phyloP scores from a whole-genome alignment of 2,113 vertebrate genomes.

The Grammomys dolichurus region DNA sequence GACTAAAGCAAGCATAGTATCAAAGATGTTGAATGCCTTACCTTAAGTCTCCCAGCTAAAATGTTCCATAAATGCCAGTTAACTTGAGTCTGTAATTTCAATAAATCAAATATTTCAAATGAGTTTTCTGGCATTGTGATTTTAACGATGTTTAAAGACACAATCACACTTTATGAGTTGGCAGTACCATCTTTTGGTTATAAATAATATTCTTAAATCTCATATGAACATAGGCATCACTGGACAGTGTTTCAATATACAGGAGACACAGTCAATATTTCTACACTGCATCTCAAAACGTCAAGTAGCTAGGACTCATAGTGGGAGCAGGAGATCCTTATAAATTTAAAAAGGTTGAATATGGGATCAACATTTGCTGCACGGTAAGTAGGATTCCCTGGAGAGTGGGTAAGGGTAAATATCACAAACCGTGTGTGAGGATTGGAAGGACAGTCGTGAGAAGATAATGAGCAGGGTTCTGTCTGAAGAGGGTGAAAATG shows the following conservation, averaged over 20 bases:
- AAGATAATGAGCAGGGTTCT: neutral
- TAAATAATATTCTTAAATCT: neutral
- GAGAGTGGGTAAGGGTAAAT: neutral
- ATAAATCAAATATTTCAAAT: slow-evolving; percentile 39
- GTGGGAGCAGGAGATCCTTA: neutral
- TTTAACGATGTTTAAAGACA: slow-evolving; percentile 28
- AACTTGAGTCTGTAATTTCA: neutral
- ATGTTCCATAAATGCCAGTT: neutral
- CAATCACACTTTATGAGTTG: neutral
- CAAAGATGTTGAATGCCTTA: neutral
- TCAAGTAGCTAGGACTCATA: neutral
- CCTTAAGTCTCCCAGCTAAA: neutral
- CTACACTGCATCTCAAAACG: neutral
- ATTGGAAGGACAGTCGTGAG: rapidly evolving
- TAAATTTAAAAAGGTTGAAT: neutral
- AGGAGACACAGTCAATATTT: neutral
- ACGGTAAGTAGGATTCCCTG: neutral
- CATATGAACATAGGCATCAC: neutral
- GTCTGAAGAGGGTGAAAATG: neutral
- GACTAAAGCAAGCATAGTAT: neutral
- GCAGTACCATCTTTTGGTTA: neutral
- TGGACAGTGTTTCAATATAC: neutral
- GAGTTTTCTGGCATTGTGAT: neutral
- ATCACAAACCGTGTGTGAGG: neutral
- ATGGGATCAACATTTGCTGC: neutral